Evolutionary conservation across 2,888 invertebrate species (phyloP).

Genomic region (Trachelus stipa): DNA sequence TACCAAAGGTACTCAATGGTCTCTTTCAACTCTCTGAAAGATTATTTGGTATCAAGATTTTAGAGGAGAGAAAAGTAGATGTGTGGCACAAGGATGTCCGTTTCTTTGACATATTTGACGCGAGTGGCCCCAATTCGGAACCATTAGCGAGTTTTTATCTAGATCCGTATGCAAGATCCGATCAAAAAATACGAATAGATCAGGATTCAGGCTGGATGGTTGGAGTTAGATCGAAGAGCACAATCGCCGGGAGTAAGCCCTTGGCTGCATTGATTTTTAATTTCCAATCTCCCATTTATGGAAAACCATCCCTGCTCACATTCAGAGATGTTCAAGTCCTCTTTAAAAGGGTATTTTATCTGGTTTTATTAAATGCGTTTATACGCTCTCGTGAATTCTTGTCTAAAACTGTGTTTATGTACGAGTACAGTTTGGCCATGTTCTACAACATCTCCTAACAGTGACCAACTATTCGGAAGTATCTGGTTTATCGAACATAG

Average conservation of each 20-base stretch:
- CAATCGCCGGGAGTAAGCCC: conserved; percentile 75
- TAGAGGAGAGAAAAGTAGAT: conserved; percentile 74
- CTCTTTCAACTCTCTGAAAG: conserved; percentile 81
- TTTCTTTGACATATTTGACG: conserved; percentile 84
- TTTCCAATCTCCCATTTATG: conserved; percentile 75
- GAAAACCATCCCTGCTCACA: conserved; percentile 77
- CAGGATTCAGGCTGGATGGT: conserved; percentile 82
- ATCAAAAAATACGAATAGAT: conserved; percentile 73
- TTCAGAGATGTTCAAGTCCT: conserved; percentile 81
- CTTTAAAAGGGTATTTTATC: conserved; percentile 75
- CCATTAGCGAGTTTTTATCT: conserved; percentile 88
- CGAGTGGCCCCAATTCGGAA: conserved; percentile 67
- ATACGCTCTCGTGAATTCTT: background rate
- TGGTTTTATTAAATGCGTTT: conserved; percentile 3
- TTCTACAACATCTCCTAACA: conserved; percentile 87
- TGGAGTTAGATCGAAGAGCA: conserved; percentile 80
- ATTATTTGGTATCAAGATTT: conserved; percentile 82
- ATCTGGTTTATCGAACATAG: conserved; percentile 86
- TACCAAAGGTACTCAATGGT: conserved; percentile 82
- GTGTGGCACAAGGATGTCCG: conserved; percentile 90
- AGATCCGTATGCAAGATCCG: conserved; percentile 80
- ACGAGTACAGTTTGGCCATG: conserved; percentile 81
- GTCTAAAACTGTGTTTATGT: background rate
- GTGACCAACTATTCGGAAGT: conserved; percentile 85
- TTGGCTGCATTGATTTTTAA: conserved; percentile 87